Evolutionary conservation across 2,797 vertebrate genomes (phyloP), one percentile per base, ranked within the genome.

Genomic region (Falco peregrinus): DNA sequence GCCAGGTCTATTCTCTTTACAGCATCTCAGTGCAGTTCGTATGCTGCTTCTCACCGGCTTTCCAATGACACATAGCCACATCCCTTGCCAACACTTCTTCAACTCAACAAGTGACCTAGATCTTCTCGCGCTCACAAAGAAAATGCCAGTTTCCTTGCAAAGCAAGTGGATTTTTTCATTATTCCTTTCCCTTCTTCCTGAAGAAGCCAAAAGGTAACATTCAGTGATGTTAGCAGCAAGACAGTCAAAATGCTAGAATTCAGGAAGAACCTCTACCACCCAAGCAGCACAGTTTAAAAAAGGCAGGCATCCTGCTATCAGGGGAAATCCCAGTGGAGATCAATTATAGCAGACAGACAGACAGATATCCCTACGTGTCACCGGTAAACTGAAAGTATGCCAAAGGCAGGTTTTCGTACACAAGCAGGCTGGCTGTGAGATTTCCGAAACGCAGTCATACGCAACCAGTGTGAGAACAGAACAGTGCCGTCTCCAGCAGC

Each of bases 1-100:
- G 97, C 87, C 43, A 95, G 93, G 90, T 91, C 93, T 95, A 74
- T 77, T 94, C 91, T 91, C 93, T 84, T 90, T 29, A 74, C 85
- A 87, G 50, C 88, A 92, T 70, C 78, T 89, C 95, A 87, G 81
- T 31, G 68, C 95, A 21, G 24, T 47, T 80, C 31, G 5, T 68
- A 51, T 7, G 50, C 75, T 80, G 57, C 41, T 83, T 89, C 93
- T 96, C 84, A 60, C 68, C 93, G 56, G 92, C 88, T 71, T 74
- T 93, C 94, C 31, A 3, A 64, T 95, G 96, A 96, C 94, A 96
- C 76, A 92, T 9, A 68, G 50, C 33, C 73, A 70, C 48, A 54
- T 69, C 18, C 48, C 76, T 87, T 85, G 88, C 96, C 95, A 96
- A 71, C 47, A 50, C 51, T 82, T 76, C 87, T 95, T 96, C 95